phyloP scores from a whole-genome alignment of 1,140 invertebrate species.

The Drosophila bipectinata region DNA sequence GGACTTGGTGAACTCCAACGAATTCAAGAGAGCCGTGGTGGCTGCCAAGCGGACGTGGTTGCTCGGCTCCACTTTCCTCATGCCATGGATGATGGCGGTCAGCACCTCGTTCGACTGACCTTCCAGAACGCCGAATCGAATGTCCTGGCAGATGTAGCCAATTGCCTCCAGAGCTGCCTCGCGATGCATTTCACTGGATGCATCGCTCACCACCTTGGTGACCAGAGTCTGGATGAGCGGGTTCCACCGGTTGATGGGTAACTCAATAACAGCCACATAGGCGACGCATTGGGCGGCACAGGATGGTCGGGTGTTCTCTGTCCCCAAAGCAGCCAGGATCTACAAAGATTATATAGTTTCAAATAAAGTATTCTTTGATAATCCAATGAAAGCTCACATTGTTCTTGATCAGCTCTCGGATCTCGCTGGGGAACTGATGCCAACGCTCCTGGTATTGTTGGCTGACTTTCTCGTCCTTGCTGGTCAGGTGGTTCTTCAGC shows the following conservation, averaged over 20 bases:
- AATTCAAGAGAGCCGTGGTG: slow-evolving; percentile 98
- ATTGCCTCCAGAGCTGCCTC: slow-evolving; percentile 99
- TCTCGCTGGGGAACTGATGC: slow-evolving; percentile 94
- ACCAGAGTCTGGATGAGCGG: slow-evolving; percentile 94
- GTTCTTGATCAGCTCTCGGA: slow-evolving; percentile 95
- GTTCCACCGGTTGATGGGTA: slow-evolving; percentile 93
- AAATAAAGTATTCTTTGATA: neutral
- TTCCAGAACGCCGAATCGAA: slow-evolving; percentile 95
- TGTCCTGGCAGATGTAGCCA: slow-evolving; percentile 94
- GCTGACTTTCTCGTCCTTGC: slow-evolving; percentile 95
- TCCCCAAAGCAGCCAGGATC: slow-evolving; percentile 96
- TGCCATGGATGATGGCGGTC: slow-evolving; percentile 99
- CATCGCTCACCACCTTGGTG: slow-evolving; percentile 94
- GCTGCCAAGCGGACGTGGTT: slow-evolving; percentile 96
- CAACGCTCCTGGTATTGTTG: slow-evolving; percentile 95
- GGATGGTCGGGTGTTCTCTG: slow-evolving; percentile 96
- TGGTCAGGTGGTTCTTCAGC: slow-evolving; percentile 98
- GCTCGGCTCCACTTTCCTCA: slow-evolving; percentile 93
- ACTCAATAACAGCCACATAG: slow-evolving; percentile 98
- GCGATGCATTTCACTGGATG: slow-evolving; percentile 96
- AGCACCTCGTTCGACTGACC: slow-evolving; percentile 97
- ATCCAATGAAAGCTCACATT: slow-evolving; percentile 90
- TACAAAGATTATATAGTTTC: slow-evolving; percentile 72
- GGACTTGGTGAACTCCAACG: slow-evolving; percentile 98
- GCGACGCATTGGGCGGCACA: slow-evolving; percentile 99